phyloP scores from a whole-genome alignment of 2,797 vertebrate genomes.

The Amblyraja radiata region DNA sequence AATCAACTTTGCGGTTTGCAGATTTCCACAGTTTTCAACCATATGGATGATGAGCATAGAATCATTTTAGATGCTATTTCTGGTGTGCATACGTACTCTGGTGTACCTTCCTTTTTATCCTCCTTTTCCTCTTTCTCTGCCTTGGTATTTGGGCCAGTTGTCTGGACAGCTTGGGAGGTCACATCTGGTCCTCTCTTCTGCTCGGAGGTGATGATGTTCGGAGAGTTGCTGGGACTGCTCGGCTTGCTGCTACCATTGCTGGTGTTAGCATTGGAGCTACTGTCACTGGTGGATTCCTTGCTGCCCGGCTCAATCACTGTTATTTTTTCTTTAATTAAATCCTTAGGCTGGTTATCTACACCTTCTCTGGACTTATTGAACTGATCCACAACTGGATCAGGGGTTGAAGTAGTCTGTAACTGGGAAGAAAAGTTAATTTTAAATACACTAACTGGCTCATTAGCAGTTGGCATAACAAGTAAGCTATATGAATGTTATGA shows the following conservation, averaged over 20 bases:
- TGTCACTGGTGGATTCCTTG: conserved; percentile 63
- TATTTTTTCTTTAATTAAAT: conserved; percentile 75
- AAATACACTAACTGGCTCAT: background rate
- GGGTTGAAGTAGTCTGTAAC: conserved; percentile 88
- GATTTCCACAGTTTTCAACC: background rate
- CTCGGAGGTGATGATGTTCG: conserved; percentile 61
- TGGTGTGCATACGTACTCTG: conserved; percentile 74
- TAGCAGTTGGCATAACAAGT: background rate
- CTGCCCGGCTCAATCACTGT: conserved; percentile 52
- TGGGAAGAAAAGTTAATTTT: conserved; percentile 47
- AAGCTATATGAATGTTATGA: background rate
- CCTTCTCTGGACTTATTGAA: conserved; percentile 80
- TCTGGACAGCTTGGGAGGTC: conserved; percentile 92
- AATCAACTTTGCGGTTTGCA: background rate
- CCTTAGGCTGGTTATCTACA: conserved; percentile 76
- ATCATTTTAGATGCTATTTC: background rate
- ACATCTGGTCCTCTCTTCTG: conserved; percentile 86
- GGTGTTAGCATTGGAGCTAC: conserved; percentile 56
- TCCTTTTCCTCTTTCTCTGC: conserved; percentile 84
- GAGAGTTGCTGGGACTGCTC: conserved; percentile 75
- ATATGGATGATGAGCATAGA: background rate
- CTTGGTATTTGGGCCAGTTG: conserved; percentile 74
- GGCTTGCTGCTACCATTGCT: conserved; percentile 72
- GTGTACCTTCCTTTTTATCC: conserved; percentile 82
- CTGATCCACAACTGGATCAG: conserved; percentile 77